These are phyloP conservation scores for Tethya wilhelma DNA, from an alignment of 37 sponge, comb jelly and placozoan genomes.

Conservation along the genomic window DNA sequence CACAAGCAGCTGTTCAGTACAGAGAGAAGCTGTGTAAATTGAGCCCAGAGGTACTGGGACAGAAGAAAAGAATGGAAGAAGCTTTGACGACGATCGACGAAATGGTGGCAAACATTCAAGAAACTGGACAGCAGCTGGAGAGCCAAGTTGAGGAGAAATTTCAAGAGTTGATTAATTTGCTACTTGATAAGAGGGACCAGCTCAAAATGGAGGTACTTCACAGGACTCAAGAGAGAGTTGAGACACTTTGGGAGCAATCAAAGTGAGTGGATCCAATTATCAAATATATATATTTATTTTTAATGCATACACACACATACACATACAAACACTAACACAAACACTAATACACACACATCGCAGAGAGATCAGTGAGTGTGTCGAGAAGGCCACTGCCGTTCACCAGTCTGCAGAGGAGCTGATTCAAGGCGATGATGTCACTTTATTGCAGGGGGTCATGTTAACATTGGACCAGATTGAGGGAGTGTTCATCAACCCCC, in stretches of 20 bases:
- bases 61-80: conserved; percentile 8
- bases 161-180: conserved; percentile 1
- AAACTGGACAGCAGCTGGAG: conserved; percentile 6
- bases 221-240: conserved; percentile 35
- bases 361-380: conserved; percentile 29
- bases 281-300: no score
- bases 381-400: conserved; percentile 23
- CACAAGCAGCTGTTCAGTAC: conserved; percentile 20
- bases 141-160: conserved; percentile 33
- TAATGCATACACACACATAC: no score
- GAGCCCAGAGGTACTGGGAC: conserved; percentile 29
- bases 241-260: conserved; percentile 36
- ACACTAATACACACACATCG: no score
- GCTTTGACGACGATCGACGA: conserved; percentile 2
- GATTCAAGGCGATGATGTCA: conserved; percentile 9
- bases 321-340: neutral
- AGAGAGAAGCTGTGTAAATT: conserved; percentile 10
- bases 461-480: conserved; percentile 27
- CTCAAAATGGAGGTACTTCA: conserved; percentile 36
- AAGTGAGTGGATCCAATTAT: conserved; percentile 20
- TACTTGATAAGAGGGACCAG: conserved; percentile 8
- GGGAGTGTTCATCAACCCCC: conserved; percentile 41
- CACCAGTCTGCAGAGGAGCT: neutral
- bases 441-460: neutral
- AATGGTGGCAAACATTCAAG: neutral